Percentiles rank a stretch among this genome's conserved stretches.
phyloP scores from a whole-genome alignment of 2,888 invertebrate species.

The Melikaiella ostensackeni region DNA sequence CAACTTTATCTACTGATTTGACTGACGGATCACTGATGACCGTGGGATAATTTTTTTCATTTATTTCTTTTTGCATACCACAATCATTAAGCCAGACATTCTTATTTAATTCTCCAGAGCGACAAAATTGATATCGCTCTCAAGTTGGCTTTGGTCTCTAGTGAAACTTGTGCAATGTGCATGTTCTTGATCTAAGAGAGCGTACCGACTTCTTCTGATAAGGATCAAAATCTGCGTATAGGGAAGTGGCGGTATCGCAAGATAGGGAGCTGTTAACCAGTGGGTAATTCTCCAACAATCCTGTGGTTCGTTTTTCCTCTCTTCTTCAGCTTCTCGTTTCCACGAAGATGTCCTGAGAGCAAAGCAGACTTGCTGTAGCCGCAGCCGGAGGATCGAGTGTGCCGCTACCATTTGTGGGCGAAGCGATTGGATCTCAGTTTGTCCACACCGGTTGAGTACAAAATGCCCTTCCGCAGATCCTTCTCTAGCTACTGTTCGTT shows the following conservation, averaged over 20 bases:
- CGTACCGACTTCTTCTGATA: slow-evolving; percentile 25
- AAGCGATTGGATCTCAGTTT: slow-evolving; percentile 46
- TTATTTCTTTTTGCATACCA: slow-evolving; percentile 15
- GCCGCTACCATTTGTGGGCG: slow-evolving; percentile 41
- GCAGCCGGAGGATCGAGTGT: slow-evolving; percentile 30
- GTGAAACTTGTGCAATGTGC: slow-evolving; percentile 16
- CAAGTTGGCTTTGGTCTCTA: not conserved
- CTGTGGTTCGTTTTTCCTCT: slow-evolving; percentile 27
- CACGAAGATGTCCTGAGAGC: slow-evolving; percentile 18
- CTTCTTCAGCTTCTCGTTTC: not conserved
- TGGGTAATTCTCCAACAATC: slow-evolving; percentile 33
- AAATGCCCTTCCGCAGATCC: slow-evolving; percentile 3
- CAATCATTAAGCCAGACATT: slow-evolving; percentile 20
- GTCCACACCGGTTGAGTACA: slow-evolving; percentile 42
- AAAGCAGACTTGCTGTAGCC: slow-evolving; percentile 8
- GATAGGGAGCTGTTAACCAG: slow-evolving; percentile 37
- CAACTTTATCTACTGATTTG: slow-evolving; percentile 14
- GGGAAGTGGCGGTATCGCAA: slow-evolving; percentile 37
- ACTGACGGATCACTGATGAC: not conserved
- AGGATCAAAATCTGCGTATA: slow-evolving; percentile 31
- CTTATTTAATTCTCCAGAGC: slow-evolving; percentile 8
- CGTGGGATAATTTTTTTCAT: slow-evolving; percentile 14
- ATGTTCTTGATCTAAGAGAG: slow-evolving; percentile 28
- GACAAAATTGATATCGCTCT: slow-evolving; percentile 28
- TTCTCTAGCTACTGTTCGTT: not conserved